Conservation (phyloP, 2,113 vertebrate genomes). For the Sprattus sprattus region DNA sequence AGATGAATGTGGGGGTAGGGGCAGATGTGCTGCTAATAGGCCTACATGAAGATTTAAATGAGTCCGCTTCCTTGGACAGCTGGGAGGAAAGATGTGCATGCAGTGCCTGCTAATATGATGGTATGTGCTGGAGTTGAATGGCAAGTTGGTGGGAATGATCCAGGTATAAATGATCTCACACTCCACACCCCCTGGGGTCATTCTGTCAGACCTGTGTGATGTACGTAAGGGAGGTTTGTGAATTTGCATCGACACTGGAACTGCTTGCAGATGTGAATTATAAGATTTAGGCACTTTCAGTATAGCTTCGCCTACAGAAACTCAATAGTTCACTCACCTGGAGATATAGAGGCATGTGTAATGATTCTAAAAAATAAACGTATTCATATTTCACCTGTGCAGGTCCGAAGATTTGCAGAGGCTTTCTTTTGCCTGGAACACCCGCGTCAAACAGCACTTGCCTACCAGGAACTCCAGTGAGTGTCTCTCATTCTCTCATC, state of each 20-base stretch:
- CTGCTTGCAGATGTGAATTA: neutral
- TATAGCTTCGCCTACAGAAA: neutral
- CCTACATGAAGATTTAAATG: no score
- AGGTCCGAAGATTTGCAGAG: conserved; percentile 97
- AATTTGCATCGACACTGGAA: neutral
- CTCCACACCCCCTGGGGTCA: no score
- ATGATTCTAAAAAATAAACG: neutral
- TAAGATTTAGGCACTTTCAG: neutral
- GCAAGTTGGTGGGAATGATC: no score
- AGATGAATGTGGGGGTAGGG: neutral
- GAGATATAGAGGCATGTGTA: neutral
- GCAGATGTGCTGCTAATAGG: no score
- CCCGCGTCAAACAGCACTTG: conserved; percentile 92
- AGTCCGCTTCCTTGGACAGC: no score
- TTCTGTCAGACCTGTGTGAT: no score
- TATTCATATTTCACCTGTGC: conserved; percentile 38
- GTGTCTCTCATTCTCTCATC: conserved; percentile 52
- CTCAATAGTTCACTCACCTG: neutral
- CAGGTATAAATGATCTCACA: no score
- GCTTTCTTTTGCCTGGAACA: conserved; percentile 97
- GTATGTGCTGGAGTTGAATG: no score
- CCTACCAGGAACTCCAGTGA: conserved; percentile 96
- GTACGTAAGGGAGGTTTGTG: neutral
- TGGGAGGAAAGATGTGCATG: no score
- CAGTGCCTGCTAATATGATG: no score